Conservation (phyloP, 2,113 vertebrate species). For the Notiomystis cincta region DNA sequence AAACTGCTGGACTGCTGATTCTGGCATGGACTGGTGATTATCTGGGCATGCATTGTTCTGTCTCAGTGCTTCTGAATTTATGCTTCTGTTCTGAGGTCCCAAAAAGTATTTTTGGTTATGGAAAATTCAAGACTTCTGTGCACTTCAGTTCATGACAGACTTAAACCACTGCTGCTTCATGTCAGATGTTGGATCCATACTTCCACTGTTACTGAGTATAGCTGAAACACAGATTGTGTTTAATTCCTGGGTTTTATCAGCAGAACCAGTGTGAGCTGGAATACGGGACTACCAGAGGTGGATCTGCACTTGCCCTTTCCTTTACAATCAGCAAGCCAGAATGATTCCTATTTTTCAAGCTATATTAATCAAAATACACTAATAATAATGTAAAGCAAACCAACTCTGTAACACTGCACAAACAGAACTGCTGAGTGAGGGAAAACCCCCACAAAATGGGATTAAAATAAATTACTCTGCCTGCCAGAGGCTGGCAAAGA, state of each 20-base stretch:
- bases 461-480: neutral
- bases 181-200: neutral
- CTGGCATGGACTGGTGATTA: accelerated
- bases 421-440: neutral
- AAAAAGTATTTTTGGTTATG: neutral
- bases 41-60: neutral
- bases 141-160: neutral
- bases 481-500: neutral
- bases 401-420: neutral
- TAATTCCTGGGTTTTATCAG: neutral
- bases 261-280: neutral
- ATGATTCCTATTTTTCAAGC: neutral
- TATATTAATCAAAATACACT: neutral
- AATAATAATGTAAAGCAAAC: neutral
- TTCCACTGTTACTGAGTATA: neutral
- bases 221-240: neutral
- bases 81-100: neutral
- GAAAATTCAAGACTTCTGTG: neutral
- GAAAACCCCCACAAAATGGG: neutral
- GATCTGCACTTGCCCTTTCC: neutral
- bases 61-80: neutral
- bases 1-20: neutral
- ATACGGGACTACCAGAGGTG: neutral
- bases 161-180: neutral
- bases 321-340: neutral